phyloP scores from a whole-genome alignment of 2,113 vertebrate species.

The Bostrychus sinensis region DNA sequence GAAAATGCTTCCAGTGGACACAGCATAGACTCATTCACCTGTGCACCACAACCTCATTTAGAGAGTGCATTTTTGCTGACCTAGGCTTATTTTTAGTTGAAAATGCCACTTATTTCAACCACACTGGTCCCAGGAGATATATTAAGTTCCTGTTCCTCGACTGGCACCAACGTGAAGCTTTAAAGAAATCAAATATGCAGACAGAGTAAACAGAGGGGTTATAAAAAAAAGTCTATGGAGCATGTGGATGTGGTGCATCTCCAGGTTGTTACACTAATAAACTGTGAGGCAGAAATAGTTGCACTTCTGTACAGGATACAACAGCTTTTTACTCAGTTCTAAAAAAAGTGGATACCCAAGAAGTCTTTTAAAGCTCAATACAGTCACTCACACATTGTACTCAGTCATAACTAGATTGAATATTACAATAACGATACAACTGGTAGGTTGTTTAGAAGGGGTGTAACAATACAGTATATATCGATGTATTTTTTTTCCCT shows the following conservation, averaged over 20 bases:
- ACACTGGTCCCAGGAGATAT: constrained; percentile 34
- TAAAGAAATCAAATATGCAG: constrained; percentile 38
- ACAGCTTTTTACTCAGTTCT: too few relatives aligned
- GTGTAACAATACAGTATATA: too few relatives aligned
- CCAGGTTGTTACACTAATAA: constrained; percentile 12
- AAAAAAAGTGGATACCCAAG: too few relatives aligned
- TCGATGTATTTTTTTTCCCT: too few relatives aligned
- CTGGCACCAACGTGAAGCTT: constrained; percentile 43
- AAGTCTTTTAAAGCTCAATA: too few relatives aligned
- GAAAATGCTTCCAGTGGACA: not conserved
- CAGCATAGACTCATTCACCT: constrained; percentile 40
- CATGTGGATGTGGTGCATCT: constrained; percentile 5
- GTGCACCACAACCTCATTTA: constrained; percentile 13
- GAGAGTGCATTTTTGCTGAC: constrained; percentile 27
- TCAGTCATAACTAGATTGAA: too few relatives aligned
- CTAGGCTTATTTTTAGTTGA: constrained; percentile 26
- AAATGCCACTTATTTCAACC: constrained; percentile 41
- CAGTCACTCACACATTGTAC: too few relatives aligned
- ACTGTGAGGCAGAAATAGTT: not conserved
- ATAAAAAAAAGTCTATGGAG: not conserved
- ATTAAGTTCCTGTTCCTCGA: constrained; percentile 32
- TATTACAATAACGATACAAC: too few relatives aligned
- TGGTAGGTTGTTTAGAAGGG: too few relatives aligned
- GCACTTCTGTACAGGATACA: too few relatives aligned
- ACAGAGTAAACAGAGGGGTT: constrained; percentile 34